Base-by-base conservation (phyloP, 2,113 vertebrate species). In the Salminus brasiliensis region DNA sequence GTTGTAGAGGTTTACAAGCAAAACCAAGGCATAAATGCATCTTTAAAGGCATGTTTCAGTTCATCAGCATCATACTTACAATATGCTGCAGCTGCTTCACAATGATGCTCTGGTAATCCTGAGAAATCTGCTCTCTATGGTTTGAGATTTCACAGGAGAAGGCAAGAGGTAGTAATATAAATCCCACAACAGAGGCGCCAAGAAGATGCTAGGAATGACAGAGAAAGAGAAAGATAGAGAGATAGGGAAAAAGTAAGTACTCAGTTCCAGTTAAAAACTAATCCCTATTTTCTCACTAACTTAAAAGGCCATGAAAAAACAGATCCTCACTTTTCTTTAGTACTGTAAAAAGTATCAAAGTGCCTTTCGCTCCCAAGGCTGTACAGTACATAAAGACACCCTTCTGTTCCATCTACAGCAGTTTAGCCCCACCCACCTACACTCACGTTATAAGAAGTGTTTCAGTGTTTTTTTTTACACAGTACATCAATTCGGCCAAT, bases 161-260 rank as follows among this genome's bases (percentile, higher is more conserved):
- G 63, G 84, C 83, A 25, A 87, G 80, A 87, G 91, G 91, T 84
- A 92, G 89, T 75, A 92, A 84, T 63, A 93, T 84, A 69, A 92
- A 88, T 81, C 72, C 83, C 85, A 92, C 84, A 79, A 91, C 79
- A 89, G 84, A 87, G 70, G 85, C 85, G 82, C 89, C 86, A 45
- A 92, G 89, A 91, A 91, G 87, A 93, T 87, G 85, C 93, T 93
- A 85, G 60, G 57, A 68, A 81, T 74, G 34, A 47, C 70, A 45
- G 57, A 32, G 12, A 67, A 15, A 32, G n/a, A n/a, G n/a, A n/a
- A n/a, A n/a, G 18, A 82, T 10, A 77, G 1, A 23, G 10, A 41
- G 29, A n/a, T 53, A 49, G 49, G 66, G 59, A 18, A 23, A 6
- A 4, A 1, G 10, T 25, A 9, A 5, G 25, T 10, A 25, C 21